Percentiles rank a stretch among this genome's conserved stretches.
Conservation (phyloP, 1,140 invertebrate species). For the Eueides isabella region DNA sequence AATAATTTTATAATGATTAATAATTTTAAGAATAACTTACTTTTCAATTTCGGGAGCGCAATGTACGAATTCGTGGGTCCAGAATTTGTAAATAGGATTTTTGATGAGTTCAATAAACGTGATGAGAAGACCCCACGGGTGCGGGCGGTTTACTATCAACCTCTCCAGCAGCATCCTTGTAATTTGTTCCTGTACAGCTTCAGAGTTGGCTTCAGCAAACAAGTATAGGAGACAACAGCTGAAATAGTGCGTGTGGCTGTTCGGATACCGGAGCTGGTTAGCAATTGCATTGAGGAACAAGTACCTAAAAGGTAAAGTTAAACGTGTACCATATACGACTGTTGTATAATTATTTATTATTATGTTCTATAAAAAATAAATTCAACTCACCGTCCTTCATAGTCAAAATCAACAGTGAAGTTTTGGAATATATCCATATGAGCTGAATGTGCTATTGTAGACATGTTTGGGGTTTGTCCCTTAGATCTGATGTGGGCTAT, state of each 20-base stretch:
- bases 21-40: constrained; percentile 77
- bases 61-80: constrained; percentile 99
- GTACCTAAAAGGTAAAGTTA: constrained; percentile 82
- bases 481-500: constrained; percentile 94
- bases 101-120: constrained; percentile 99
- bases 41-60: constrained; percentile 99
- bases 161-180: constrained; percentile 97
- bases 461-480: constrained; percentile 95
- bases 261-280: constrained; percentile 99
- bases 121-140: constrained; percentile 99
- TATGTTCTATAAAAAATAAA: background rate
- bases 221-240: constrained; percentile 98
- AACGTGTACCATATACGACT: background rate
- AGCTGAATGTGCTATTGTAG: constrained; percentile 97
- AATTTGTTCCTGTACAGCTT: constrained; percentile 96
- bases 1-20: background rate
- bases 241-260: constrained; percentile 99
- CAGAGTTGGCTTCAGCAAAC: constrained; percentile 98
- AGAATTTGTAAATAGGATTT: constrained; percentile 99
- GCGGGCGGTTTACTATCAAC: constrained; percentile 98
- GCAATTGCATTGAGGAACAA: constrained; percentile 99
- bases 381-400: constrained; percentile 89
- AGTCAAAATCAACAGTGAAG: constrained; percentile 97
- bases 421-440: constrained; percentile 99
- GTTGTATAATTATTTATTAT: background rate